A percentile compares a stretch with the other conserved stretches of the same genome.
These are phyloP conservation scores for Diachasmimorpha longicaudata DNA, from an alignment of 1,140 invertebrate species.

Conservation along the genomic window DNA sequence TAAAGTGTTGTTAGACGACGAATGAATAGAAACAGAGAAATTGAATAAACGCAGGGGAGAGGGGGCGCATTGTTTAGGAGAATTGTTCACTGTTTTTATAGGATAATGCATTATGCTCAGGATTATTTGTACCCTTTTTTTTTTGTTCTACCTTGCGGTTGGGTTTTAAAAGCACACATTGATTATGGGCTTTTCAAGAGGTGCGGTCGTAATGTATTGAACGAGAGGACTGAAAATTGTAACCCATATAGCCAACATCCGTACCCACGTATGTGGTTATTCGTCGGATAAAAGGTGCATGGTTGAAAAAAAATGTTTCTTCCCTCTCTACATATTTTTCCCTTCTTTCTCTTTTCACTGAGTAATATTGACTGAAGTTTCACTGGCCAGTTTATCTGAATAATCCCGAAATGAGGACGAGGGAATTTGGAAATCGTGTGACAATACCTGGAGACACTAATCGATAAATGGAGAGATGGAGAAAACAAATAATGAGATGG, in stretches of 20 bases:
- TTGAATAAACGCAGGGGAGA: constrained; percentile 7
- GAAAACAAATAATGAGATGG: not conserved
- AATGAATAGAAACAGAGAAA: not conserved
- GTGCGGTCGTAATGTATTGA: constrained; percentile 1
- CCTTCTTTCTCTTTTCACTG: not conserved
- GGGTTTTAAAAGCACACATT: not conserved
- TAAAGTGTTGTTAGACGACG: not conserved
- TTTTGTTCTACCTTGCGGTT: not conserved
- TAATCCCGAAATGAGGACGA: not conserved
- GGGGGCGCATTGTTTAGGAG: not conserved
- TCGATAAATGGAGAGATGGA: constrained; percentile 7
- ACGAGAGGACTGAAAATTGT: not conserved
- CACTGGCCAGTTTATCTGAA: not conserved
- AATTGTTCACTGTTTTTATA: not conserved
- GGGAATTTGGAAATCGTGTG: not conserved
- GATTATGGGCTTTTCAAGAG: constrained; percentile 8
- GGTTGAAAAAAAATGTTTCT: not conserved
- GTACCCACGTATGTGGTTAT: constrained; percentile 7
- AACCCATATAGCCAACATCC: constrained; percentile 4
- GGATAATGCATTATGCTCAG: not conserved
- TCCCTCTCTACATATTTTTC: not conserved
- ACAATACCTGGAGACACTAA: constrained; percentile 7
- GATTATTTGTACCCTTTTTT: not conserved
- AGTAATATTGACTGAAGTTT: not conserved
- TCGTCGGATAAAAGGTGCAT: not conserved